Conservation (phyloP, 2,797 vertebrate genomes). For the Sebastes minor region DNA sequence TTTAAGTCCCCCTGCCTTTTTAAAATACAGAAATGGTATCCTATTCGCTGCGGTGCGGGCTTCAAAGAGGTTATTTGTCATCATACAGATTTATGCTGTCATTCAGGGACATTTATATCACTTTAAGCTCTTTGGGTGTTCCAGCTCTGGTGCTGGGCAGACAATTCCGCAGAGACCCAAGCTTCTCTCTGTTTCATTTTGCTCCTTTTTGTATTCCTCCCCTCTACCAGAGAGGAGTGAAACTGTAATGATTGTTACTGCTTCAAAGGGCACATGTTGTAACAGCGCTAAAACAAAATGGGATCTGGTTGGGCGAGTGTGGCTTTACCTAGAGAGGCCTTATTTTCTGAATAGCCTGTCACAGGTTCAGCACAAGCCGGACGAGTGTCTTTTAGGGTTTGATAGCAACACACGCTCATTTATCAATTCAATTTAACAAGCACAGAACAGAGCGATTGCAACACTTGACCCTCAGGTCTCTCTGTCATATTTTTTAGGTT, state of each 20-base stretch:
- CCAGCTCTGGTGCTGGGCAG: constrained; percentile 58
- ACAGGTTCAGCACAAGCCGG: constrained; percentile 11
- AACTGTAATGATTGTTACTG: constrained; percentile 57
- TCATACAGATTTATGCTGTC: constrained; percentile 81
- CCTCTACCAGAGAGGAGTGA: constrained; percentile 41
- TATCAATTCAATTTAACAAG: neutral
- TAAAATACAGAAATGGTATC: constrained; percentile 78
- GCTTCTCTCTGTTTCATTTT: constrained; percentile 51
- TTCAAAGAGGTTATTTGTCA: constrained; percentile 86
- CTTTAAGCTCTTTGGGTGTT: constrained; percentile 80
- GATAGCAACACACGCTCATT: neutral
- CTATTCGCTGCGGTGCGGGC: constrained; percentile 73
- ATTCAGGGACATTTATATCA: constrained; percentile 84
- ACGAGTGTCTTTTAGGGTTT: neutral
- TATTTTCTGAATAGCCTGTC: constrained; percentile 12
- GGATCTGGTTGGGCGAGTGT: constrained; percentile 40
- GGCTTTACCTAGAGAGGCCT: constrained; percentile 15
- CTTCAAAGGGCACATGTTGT: constrained; percentile 64
- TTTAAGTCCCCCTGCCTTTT: constrained; percentile 61
- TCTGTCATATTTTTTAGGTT: neutral
- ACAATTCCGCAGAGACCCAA: constrained; percentile 63
- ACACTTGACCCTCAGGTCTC: neutral
- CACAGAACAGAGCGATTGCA: neutral
- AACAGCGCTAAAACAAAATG: constrained; percentile 59
- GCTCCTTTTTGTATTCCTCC: constrained; percentile 50